Evolutionary conservation across 1,140 invertebrate genomes (phyloP), one percentile per base, ranked within the genome.

Genomic region (Scaptomyza graminum): DNA sequence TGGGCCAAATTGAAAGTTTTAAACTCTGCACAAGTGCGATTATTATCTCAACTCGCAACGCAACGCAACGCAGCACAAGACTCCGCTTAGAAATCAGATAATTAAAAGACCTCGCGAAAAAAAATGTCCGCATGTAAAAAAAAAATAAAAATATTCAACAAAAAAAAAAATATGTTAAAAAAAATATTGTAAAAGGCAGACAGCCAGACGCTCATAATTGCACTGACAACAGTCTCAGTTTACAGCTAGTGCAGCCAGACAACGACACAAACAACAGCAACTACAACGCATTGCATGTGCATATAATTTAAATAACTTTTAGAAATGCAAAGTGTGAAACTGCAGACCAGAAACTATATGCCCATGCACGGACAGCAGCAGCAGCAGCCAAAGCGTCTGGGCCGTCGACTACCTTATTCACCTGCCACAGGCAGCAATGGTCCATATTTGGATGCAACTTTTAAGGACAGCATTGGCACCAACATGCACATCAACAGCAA

Each of bases 251-350:
- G 60, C 61, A 51, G 49, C 65, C 79, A 83, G 83, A 83, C 83
- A 70, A 59, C 61, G 15, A 56, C 46, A 60, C 44, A 39, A 56
- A 28, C 54, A 60, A 39, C 65, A 52, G 41, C 49, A 15, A 49
- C 44, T 43, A 34, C 49, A 59, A 60, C 70, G 51, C 47, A 60
- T 59, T 65, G 76, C 81, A 85, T 83, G 78, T 81, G 83, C 83
- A 87, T 87, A 87, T 76, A 73, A 87, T 88, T 88, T 87, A 88
- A 88, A 84, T 84, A 84, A 79, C 70, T 79, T 79, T 74, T 44
- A 25, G 69, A 73, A 82, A 72, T 76, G 55, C 79, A 79, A 79
- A 82, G 81, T 85, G 81, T 85, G 82, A 87, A 85, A 87, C 82
- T 78, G 81, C 66, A 54, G 34, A 34, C 66, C 37, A n/a, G 37